Evolutionary conservation across 2,888 invertebrate genomes (phyloP), one percentile per base, ranked within the genome.

Genomic region (Drosophila mayaguana): DNA sequence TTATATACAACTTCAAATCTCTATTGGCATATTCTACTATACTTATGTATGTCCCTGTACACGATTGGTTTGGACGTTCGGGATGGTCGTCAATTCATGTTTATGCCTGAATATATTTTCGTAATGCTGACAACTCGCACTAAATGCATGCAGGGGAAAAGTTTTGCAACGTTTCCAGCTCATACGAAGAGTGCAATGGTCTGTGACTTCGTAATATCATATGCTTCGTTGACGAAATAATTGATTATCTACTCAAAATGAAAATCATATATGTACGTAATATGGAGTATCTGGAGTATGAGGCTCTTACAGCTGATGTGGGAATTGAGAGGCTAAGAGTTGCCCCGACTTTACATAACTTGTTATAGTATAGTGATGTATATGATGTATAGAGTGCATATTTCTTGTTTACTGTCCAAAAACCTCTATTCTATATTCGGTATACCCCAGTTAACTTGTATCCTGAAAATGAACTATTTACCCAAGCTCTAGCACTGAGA

Each of bases 111-210:
- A 43, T 5, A 43, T 43, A 43, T 20, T 18, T 7, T 32, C 9
- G 32, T 32, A 11, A 32, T 32, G 11, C 12, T 20, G 43, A 20
- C 20, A 20, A 5, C 20, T 20, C 43, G 22, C 8, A 22, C 22
- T 16, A 9, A 20, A 16, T 46, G 45, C 45, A 22, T 7, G 6
- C 20, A 14, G 7, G 34, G 14, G 22, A 36, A 36, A 54, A 40
- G 38, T 63, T 63, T 46, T 28, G 32, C 61, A 68, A 60, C 36
- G 22, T 14, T 36, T 48, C 12, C 25, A 25, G 36, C 34, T 53
- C 40, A 66, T 34, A 14, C 20, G 57, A 42, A 68, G 54, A 40
- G 54, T 67, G 74, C 82, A 79, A 60, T 78, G 62, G 82, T 32
- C 82, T 75, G 79, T 74, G 74, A 74, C 62, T 53, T 8, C 22